Evolutionary conservation across 2,888 invertebrate genomes (phyloP).

Genomic region (Drepana falcataria): DNA sequence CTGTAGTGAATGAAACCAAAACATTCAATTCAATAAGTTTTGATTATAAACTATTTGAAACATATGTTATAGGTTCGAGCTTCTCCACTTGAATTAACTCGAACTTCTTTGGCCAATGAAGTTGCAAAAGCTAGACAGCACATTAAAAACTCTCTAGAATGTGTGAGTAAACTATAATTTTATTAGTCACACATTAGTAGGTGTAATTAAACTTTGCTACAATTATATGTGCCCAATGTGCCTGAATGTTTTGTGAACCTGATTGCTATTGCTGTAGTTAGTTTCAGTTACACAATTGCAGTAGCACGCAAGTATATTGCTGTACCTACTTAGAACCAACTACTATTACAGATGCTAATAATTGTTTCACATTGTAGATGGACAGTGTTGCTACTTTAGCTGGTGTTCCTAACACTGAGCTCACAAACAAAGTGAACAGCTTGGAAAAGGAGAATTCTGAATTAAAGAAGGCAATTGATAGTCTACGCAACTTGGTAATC

Average conservation of each 20-base stretch:
- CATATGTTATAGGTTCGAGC: constrained; percentile 52
- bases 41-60: constrained; percentile 19
- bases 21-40: too few species aligned
- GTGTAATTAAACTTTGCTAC: background rate
- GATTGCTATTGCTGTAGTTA: background rate
- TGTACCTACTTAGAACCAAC: too few species aligned
- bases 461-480: constrained; percentile 67
- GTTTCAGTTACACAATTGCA: too few species aligned
- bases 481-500: constrained; percentile 64
- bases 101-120: constrained; percentile 87
- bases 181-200: constrained; percentile 31
- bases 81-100: constrained; percentile 51
- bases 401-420: constrained; percentile 75
- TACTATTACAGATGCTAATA: background rate
- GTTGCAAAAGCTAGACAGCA: constrained; percentile 92
- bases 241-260: background rate
- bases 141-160: constrained; percentile 86
- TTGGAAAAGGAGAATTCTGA: constrained; percentile 80
- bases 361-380: constrained; percentile 71
- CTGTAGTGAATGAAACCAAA: too few species aligned
- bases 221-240: too few species aligned
- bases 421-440: constrained; percentile 71
- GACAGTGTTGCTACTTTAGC: constrained; percentile 80
- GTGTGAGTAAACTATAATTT: constrained; percentile 77
- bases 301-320: too few species aligned